Conservation (phyloP, 92 coral and sea anemone species). For the Siderastrea siderea region DNA sequence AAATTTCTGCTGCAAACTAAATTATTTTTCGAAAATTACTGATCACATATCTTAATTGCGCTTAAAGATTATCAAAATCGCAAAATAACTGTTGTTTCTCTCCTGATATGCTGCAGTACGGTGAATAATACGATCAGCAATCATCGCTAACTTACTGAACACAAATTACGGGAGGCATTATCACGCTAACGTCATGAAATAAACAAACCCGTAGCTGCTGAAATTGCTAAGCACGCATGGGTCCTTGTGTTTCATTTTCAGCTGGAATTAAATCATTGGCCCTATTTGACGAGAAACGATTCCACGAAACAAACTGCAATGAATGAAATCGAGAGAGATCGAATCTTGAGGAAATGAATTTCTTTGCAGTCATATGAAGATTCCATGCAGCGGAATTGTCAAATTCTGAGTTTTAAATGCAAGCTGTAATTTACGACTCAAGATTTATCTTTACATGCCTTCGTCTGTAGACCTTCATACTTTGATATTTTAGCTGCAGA, state of each 20-base stretch:
- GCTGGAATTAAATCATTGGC: not conserved
- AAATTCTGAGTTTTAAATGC: too few species aligned
- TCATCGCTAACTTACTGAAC: not conserved
- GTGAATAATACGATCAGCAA: not conserved
- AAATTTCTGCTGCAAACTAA: not conserved
- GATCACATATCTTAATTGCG: too few species aligned
- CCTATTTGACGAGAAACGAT: not conserved
- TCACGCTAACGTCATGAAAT: not conserved
- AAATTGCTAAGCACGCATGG: not conserved
- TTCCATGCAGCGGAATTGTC: not conserved
- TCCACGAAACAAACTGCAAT: not conserved
- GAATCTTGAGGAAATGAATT: not conserved
- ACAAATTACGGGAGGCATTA: not conserved
- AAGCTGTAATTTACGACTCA: too few species aligned
- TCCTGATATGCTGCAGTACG: not conserved
- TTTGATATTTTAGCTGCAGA: too few species aligned
- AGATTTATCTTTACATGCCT: too few species aligned
- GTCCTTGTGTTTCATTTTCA: not conserved
- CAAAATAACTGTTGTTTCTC: not conserved
- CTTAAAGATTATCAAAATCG: not conserved
- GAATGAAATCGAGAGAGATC: not conserved
- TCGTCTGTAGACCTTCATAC: too few species aligned
- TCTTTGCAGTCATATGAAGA: not conserved
- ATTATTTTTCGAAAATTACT: too few species aligned
- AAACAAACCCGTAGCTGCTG: not conserved